A percentile compares a stretch with the other conserved stretches of the same genome.
These are phyloP conservation scores for Xestobium rufovillosum DNA, from an alignment of 2,888 invertebrate genomes.

Conservation along the genomic window DNA sequence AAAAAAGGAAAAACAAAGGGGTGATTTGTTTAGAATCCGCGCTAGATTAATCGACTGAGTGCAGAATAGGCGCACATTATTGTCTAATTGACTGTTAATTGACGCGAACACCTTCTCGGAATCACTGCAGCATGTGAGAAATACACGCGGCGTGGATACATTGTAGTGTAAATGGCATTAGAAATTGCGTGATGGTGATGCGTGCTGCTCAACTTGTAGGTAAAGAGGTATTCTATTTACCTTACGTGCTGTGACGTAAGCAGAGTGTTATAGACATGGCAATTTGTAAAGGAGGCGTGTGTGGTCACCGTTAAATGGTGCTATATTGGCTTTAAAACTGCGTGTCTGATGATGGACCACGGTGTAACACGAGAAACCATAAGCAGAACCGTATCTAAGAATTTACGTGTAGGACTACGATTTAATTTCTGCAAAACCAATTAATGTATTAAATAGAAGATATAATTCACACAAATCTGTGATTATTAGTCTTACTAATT, in stretches of 20 bases:
- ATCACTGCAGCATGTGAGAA: constrained; percentile 26
- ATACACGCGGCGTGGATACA: too few relatives aligned
- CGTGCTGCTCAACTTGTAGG: constrained; percentile 18
- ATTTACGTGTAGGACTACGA: too few relatives aligned
- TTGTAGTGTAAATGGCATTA: too few relatives aligned
- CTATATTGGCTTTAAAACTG: not conserved
- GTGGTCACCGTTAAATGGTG: constrained; percentile 12
- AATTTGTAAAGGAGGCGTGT: constrained; percentile 25
- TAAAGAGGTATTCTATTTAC: constrained; percentile 30
- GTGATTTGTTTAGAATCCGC: too few relatives aligned
- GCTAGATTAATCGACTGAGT: constrained; percentile 19
- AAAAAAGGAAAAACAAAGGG: too few relatives aligned
- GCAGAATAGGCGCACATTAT: constrained; percentile 26
- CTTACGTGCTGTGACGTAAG: constrained; percentile 28
- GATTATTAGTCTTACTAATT: too few relatives aligned
- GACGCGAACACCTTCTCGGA: constrained; percentile 28
- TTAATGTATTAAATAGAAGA: too few relatives aligned
- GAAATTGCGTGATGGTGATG: constrained; percentile 17
- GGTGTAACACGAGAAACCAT: too few relatives aligned
- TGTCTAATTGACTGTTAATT: constrained; percentile 30
- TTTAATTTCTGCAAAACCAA: too few relatives aligned
- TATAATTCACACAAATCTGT: too few relatives aligned
- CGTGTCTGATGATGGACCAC: too few relatives aligned
- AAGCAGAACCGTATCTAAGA: too few relatives aligned
- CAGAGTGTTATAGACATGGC: constrained; percentile 25